phyloP scores from a whole-genome alignment of 2,113 vertebrate species.

The Peromyscus californicus region DNA sequence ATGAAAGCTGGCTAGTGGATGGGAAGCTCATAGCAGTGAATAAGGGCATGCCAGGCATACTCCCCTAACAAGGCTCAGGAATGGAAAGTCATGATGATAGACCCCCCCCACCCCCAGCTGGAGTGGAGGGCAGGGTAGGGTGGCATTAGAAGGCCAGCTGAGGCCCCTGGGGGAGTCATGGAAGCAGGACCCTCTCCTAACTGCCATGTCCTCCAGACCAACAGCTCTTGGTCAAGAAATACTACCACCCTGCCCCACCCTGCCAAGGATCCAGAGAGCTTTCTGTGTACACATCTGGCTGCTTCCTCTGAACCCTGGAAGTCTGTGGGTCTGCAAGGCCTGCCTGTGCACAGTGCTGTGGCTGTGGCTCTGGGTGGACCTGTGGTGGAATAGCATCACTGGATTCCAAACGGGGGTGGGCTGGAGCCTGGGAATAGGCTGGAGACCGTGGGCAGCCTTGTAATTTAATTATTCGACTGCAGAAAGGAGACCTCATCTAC shows the following conservation, averaged over 20 bases:
- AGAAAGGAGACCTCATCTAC: slow-evolving; percentile 84
- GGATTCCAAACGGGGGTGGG: neutral
- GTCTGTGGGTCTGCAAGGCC: neutral
- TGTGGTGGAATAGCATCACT: neutral
- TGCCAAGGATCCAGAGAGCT: neutral
- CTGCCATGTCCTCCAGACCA: neutral
- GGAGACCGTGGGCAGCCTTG: slow-evolving; percentile 81
- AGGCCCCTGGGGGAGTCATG: neutral
- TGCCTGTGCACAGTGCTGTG: neutral
- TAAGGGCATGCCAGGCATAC: neutral
- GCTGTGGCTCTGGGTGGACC: neutral
- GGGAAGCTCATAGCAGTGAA: accelerated
- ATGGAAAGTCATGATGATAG: accelerated
- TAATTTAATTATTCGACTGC: slow-evolving; percentile 86
- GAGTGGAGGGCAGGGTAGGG: neutral
- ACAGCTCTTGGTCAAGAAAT: neutral
- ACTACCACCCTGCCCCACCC: neutral
- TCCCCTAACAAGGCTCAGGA: neutral
- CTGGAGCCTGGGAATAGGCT: slow-evolving; percentile 65
- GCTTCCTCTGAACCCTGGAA: neutral
- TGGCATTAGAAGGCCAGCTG: neutral
- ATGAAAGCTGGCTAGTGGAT: neutral
- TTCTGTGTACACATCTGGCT: neutral
- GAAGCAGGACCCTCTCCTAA: neutral
- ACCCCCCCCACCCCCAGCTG: accelerated